Conservation (phyloP, 2,797 vertebrate genomes). For the Darevskia mixta region DNA sequence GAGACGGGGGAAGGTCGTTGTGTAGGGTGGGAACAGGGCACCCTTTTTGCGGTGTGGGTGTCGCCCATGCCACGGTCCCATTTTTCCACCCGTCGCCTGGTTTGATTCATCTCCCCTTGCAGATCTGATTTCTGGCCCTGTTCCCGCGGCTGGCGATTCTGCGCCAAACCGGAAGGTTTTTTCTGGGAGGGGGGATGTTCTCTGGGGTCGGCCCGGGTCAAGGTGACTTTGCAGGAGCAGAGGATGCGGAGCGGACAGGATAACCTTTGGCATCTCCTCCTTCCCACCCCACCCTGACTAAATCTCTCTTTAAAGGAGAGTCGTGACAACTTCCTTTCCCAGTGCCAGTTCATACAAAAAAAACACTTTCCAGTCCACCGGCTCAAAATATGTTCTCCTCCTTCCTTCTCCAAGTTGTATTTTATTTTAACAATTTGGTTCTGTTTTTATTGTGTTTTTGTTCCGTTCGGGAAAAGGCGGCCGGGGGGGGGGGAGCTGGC, state of each 20-base stretch:
- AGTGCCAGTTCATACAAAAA: not conserved
- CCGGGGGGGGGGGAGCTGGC: not conserved
- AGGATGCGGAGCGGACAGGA: not conserved
- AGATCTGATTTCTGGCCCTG: not conserved
- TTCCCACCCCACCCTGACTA: not conserved
- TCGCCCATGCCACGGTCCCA: too few relatives aligned
- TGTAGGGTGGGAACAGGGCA: too few relatives aligned
- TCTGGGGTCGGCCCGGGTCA: too few relatives aligned
- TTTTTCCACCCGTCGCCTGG: not conserved
- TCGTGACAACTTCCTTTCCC: not conserved
- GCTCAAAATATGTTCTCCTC: not conserved
- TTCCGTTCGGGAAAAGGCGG: not conserved
- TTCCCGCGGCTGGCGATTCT: not conserved
- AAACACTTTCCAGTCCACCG: not conserved
- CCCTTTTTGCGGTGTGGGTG: too few relatives aligned
- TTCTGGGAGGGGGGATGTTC: not conserved
- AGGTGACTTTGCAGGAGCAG: not conserved
- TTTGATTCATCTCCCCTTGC: not conserved
- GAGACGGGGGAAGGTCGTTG: too few relatives aligned
- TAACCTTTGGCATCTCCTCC: accelerated
- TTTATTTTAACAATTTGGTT: not conserved
- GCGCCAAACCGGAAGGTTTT: not conserved
- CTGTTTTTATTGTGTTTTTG: conserved; percentile 27
- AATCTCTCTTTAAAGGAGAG: not conserved
- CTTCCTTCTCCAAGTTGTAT: not conserved